phyloP scores from a whole-genome alignment of 2,113 vertebrate species.

The Sigmodon hispidus region DNA sequence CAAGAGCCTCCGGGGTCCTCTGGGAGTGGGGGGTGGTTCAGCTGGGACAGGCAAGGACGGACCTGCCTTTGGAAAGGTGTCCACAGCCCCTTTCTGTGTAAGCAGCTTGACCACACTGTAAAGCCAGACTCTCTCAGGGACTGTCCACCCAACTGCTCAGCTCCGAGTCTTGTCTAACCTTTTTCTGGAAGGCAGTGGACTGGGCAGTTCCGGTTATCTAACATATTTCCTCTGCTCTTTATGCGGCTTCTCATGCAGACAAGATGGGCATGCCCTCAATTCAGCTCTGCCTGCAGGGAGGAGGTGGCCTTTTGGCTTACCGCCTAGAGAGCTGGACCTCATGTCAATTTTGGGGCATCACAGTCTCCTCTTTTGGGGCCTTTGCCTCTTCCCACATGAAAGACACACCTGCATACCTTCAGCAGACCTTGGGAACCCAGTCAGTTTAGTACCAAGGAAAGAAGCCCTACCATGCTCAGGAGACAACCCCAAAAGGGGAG shows the following conservation, averaged over 20 bases:
- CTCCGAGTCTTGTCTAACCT: background rate
- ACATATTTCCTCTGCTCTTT: background rate
- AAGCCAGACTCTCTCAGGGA: background rate
- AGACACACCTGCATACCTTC: background rate
- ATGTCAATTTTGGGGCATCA: accelerated
- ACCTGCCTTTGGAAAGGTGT: background rate
- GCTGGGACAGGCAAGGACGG: background rate
- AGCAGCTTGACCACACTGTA: background rate
- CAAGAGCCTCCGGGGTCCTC: background rate
- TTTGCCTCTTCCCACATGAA: background rate
- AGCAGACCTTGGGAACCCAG: accelerated
- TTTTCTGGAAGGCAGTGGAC: background rate
- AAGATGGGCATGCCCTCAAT: accelerated
- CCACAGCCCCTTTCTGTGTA: background rate
- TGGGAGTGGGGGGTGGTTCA: background rate
- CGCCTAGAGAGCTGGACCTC: background rate
- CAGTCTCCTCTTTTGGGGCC: background rate
- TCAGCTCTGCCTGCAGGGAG: no score
- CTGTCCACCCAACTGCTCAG: background rate
- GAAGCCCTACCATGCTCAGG: accelerated
- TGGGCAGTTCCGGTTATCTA: background rate
- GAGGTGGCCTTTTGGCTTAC: background rate
- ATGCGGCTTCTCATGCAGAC: background rate
- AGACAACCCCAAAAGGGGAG: background rate
- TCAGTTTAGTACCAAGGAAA: accelerated